A percentile compares a stretch with the other conserved stretches of the same genome.
Evolutionary conservation across 2,797 vertebrate species (phyloP).

Genomic region (Microctenopoma steveboyesi): DNA sequence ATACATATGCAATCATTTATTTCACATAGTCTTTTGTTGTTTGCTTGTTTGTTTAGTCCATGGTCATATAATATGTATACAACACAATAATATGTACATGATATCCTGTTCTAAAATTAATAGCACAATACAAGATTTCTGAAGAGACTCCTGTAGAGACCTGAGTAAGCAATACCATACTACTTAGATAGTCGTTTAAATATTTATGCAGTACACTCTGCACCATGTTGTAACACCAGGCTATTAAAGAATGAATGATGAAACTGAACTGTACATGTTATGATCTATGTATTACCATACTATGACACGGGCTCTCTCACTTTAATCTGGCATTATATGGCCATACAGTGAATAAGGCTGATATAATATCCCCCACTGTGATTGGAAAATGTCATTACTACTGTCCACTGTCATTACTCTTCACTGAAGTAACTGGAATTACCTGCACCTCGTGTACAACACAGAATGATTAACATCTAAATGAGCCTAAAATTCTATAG

Average conservation of each 20-base stretch:
- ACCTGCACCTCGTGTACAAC: slow-evolving; percentile 34
- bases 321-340: neutral
- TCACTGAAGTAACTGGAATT: slow-evolving; percentile 9
- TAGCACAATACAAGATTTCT: slow-evolving; percentile 5
- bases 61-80: neutral
- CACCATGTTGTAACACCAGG: slow-evolving; percentile 12
- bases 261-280: slow-evolving; percentile 24
- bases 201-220: slow-evolving; percentile 36
- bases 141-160: neutral
- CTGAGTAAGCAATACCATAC: slow-evolving; percentile 25
- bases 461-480: slow-evolving; percentile 61
- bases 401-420: slow-evolving; percentile 6
- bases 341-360: neutral
- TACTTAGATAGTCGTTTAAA: slow-evolving; percentile 33
- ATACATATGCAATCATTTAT: no score
- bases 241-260: slow-evolving; percentile 37
- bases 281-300: slow-evolving; percentile 4
- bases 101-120: slow-evolving; percentile 1
- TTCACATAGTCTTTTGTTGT: no score
- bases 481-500: slow-evolving; percentile 56
- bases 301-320: slow-evolving; percentile 12
- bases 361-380: neutral
- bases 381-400: neutral
- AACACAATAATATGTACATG: neutral
- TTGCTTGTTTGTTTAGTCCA: no score